Evolutionary conservation across 1,140 invertebrate species (phyloP).

Genomic region (Apis dorsata): DNA sequence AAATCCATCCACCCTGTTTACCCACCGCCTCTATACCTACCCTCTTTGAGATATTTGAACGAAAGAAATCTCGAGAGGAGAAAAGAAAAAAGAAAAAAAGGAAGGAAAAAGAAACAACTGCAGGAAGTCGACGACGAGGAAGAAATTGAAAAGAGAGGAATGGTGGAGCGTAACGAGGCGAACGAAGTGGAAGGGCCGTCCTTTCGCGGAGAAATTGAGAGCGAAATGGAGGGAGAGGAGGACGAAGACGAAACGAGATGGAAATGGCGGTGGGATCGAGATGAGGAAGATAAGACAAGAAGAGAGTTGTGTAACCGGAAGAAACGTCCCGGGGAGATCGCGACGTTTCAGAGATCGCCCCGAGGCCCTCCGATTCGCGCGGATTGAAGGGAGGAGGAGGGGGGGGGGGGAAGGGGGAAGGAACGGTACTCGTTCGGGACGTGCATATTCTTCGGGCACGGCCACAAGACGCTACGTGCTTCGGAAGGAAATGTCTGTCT

Average conservation of each 20-base stretch:
- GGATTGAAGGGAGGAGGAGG: not conserved
- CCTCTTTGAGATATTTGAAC: not conserved
- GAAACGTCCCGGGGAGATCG: not conserved
- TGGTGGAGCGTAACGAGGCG: not conserved
- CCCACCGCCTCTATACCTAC: not conserved
- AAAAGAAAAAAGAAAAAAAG: no score
- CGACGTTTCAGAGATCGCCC: not conserved
- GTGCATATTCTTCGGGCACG: conserved; percentile 24
- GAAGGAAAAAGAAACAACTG: not conserved
- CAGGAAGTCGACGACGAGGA: not conserved
- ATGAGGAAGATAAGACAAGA: conserved; percentile 11
- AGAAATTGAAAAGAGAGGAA: not conserved
- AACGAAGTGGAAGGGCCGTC: not conserved
- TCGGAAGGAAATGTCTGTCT: conserved; percentile 26
- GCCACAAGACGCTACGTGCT: conserved; percentile 26
- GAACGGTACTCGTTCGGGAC: not conserved
- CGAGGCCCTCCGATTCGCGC: conserved; percentile 3
- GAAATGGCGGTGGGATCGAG: not conserved
- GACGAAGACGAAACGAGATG: not conserved
- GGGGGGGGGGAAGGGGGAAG: not conserved
- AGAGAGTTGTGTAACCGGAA: not conserved
- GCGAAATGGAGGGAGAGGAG: not conserved
- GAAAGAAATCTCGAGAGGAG: not conserved
- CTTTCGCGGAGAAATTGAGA: conserved; percentile 19
- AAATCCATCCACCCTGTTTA: not conserved